Evolutionary conservation across 2,888 invertebrate species (phyloP), one percentile per base, ranked within the genome.

Genomic region (Carcina quercana): DNA sequence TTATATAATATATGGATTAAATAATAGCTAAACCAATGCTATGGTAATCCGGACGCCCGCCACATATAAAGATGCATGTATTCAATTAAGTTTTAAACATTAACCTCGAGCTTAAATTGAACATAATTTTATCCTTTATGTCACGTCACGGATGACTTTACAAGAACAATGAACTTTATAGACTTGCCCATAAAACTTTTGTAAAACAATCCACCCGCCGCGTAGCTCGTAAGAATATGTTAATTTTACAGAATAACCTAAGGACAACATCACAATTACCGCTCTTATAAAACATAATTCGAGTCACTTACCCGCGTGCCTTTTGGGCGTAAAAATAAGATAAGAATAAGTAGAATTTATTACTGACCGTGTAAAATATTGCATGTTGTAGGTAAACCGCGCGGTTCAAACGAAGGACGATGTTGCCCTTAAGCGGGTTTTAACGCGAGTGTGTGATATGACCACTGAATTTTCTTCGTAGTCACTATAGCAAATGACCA

Each of bases 351-450:
- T 62, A 49, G 61, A 64, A 72, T 62, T 66, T 70, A 71, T 72
- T 63, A 55, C 56, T 46, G 45, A 41, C 48, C 46, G 54, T 54
- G 60, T 68, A 71, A 73, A 67, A 65, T 69, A 72, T 62, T 58
- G 55, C 61, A 59, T 57, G 61, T 59, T 59, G 65, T 67, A 59
- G 59, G 59, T 54, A 56, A 60, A 53, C 61, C 51, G 47, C 41
- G 47, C 59, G 59, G 59, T 56, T 56, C 52, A 54, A 53, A 57
- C 59, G 60, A 70, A 73, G 68, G 70, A 59, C 63, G 59, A 51
- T 48, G 54, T 48, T 68, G 73, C 67, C 78, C 66, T 56, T 52
- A 55, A 71, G 78, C 75, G 54, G 32, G 53, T 60, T 60, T 65
- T 61, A 66, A 66, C 58, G 50, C 43, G 45, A 43, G 50, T 42